Percentiles rank a stretch among this genome's conserved stretches.
Conservation (phyloP, 2,888 invertebrate genomes). For the Acanthosoma haemorrhoidale region DNA sequence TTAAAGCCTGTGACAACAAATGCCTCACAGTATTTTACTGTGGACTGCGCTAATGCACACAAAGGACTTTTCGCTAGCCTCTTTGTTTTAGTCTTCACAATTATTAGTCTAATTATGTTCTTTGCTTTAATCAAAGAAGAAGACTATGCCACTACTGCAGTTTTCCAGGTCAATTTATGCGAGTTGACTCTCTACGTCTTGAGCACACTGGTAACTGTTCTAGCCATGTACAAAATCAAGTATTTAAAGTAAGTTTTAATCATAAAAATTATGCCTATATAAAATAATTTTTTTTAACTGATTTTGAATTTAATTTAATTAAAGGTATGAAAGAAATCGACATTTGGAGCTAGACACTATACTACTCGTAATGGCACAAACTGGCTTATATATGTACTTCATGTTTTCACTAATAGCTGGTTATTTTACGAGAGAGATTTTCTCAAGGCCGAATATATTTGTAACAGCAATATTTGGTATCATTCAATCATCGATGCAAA, state of each 20-base stretch:
- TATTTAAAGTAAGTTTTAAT: constrained; percentile 56
- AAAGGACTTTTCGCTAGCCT: constrained; percentile 57
- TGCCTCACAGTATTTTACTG: constrained; percentile 48
- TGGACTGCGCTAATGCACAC: constrained; percentile 59
- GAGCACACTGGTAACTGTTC: constrained; percentile 57
- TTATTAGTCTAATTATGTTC: constrained; percentile 83
- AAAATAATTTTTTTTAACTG: not conserved
- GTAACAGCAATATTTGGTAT: constrained; percentile 68
- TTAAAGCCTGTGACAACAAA: constrained; percentile 29
- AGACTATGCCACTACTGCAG: constrained; percentile 58
- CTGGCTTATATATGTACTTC: constrained; percentile 81
- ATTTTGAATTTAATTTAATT: not conserved
- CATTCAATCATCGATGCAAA: constrained; percentile 73
- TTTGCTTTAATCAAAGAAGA: constrained; percentile 69
- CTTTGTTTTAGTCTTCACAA: constrained; percentile 71
- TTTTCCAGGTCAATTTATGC: constrained; percentile 69
- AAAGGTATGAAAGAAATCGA: constrained; percentile 36
- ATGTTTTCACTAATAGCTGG: constrained; percentile 81
- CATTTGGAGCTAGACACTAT: constrained; percentile 65
- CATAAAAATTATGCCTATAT: not conserved
- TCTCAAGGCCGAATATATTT: constrained; percentile 51
- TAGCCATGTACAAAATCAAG: constrained; percentile 64
- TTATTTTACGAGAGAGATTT: constrained; percentile 55
- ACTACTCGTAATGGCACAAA: constrained; percentile 77
- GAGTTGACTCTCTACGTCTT: constrained; percentile 68